Percentiles rank a stretch among this genome's conserved stretches.
phyloP scores from a whole-genome alignment of 1,140 invertebrate species.

The Sarcophaga peregrina region DNA sequence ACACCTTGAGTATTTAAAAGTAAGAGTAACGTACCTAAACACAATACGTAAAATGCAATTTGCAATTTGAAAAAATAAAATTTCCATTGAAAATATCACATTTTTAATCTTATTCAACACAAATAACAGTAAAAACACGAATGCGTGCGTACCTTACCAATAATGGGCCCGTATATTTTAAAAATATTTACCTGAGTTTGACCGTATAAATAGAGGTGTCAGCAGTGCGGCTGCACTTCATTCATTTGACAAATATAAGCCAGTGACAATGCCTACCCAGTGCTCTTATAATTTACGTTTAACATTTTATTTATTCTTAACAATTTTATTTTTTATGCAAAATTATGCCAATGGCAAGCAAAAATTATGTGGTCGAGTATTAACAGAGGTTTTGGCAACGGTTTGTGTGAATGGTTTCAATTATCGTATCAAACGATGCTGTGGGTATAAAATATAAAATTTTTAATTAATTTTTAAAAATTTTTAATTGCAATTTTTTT shows the following conservation, averaged over 20 bases:
- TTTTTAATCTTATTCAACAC: no score
- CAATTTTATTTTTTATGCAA: conserved; percentile 14
- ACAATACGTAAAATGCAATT: no score
- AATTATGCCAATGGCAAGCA: background rate
- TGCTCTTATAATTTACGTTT: conserved; percentile 16
- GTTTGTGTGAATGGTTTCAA: conserved; percentile 44
- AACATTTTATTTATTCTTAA: conserved; percentile 26
- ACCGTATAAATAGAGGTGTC: conserved; percentile 30
- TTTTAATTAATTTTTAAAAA: background rate
- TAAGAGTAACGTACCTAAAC: background rate
- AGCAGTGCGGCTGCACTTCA: background rate
- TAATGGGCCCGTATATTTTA: no score
- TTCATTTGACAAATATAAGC: conserved; percentile 23
- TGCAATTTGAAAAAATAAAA: background rate
- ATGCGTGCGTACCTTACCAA: no score
- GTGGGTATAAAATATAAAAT: conserved; percentile 20
- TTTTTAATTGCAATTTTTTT: background rate
- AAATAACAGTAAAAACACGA: no score
- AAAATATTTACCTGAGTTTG: background rate
- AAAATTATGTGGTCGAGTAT: conserved; percentile 18
- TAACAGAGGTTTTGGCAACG: conserved; percentile 4
- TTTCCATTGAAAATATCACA: background rate
- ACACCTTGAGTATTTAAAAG: no score
- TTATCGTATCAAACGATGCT: conserved; percentile 33
- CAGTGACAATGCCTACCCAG: conserved; percentile 34